phyloP scores from a whole-genome alignment of 2,888 invertebrate species.

The Campopleginae sp. region DNA sequence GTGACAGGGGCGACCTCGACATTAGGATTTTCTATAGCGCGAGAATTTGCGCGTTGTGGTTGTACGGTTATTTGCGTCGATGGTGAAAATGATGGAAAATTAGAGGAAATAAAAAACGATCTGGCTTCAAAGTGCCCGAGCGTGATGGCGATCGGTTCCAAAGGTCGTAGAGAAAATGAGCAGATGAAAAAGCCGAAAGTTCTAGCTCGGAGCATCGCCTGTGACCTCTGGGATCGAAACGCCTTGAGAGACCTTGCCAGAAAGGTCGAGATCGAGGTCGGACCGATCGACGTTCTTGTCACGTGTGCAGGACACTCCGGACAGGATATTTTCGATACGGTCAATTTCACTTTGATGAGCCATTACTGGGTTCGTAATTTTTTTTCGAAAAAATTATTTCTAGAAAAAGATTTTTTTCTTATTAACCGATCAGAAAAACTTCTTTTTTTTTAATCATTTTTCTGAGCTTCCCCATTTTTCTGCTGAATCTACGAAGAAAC shows the following conservation, averaged over 20 bases:
- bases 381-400: no score
- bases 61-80: slow-evolving; percentile 80
- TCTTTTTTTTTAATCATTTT: background rate
- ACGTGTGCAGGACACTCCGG: slow-evolving; percentile 76
- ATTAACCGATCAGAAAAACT: no score
- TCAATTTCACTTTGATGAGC: slow-evolving; percentile 79
- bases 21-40: slow-evolving; percentile 77
- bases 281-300: slow-evolving; percentile 78
- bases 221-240: slow-evolving; percentile 76
- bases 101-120: slow-evolving; percentile 68
- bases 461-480: background rate
- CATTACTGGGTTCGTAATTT: slow-evolving; percentile 79
- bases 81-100: slow-evolving; percentile 65
- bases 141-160: slow-evolving; percentile 69
- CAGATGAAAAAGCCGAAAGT: slow-evolving; percentile 50
- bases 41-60: slow-evolving; percentile 78
- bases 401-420: no score
- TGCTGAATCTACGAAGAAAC: background rate
- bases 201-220: slow-evolving; percentile 73
- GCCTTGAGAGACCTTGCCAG: slow-evolving; percentile 75
- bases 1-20: slow-evolving; percentile 77
- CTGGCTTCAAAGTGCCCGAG: slow-evolving; percentile 68
- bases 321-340: slow-evolving; percentile 77
- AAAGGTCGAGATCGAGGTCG: slow-evolving; percentile 77
- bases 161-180: slow-evolving; percentile 67